Conservation (phyloP, 2,888 invertebrate genomes). For the Hymenopus coronatus region DNA sequence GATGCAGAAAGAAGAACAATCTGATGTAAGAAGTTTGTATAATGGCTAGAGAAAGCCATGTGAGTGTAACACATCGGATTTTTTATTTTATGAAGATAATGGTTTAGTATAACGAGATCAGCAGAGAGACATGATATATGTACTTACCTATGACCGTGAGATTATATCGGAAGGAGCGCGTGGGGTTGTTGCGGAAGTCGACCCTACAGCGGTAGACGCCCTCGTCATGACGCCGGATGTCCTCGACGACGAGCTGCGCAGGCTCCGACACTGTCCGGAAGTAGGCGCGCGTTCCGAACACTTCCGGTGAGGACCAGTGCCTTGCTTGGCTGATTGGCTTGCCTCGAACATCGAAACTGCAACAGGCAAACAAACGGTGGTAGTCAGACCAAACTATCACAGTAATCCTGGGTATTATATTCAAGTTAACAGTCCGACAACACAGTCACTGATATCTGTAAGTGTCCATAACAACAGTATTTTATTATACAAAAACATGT, state of each 20-base stretch:
- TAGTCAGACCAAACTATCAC: neutral
- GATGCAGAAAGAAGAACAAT: too few relatives aligned
- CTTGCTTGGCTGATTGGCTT: constrained; percentile 74
- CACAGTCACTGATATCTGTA: too few relatives aligned
- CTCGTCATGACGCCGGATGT: constrained; percentile 83
- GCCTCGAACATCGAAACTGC: constrained; percentile 83
- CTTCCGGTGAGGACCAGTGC: constrained; percentile 82
- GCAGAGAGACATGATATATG: too few relatives aligned
- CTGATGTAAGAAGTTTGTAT: too few relatives aligned
- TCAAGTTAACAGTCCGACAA: too few relatives aligned
- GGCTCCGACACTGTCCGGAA: constrained; percentile 76
- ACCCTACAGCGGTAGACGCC: constrained; percentile 87
- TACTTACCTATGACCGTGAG: constrained; percentile 85
- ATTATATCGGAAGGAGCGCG: constrained; percentile 84
- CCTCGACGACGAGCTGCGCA: constrained; percentile 77
- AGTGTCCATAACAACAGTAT: too few relatives aligned
- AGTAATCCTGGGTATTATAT: too few relatives aligned
- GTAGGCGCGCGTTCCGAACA: constrained; percentile 82
- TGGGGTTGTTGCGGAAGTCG: constrained; percentile 87
- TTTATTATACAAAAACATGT: too few relatives aligned
- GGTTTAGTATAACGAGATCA: too few relatives aligned
- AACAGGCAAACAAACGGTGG: constrained; percentile 41
- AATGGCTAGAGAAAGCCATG: too few relatives aligned
- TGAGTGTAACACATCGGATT: too few relatives aligned
- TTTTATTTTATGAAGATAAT: too few relatives aligned